Evolutionary conservation across 2,888 invertebrate species (phyloP).

Genomic region (Catocala nupta): DNA sequence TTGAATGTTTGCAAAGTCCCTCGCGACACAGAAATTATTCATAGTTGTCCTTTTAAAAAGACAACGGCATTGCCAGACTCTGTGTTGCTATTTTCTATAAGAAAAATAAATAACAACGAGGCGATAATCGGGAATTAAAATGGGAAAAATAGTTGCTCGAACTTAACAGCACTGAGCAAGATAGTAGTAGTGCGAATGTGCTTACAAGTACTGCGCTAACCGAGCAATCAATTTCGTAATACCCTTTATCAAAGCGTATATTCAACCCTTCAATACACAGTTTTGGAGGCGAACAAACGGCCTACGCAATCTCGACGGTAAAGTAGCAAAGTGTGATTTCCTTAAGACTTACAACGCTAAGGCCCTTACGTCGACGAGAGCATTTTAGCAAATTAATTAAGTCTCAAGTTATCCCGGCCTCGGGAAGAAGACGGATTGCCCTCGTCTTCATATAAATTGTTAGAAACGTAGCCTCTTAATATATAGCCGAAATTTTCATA

Average conservation of each 20-base stretch:
- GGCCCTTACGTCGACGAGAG: slow-evolving; percentile 36
- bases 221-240: too few relatives aligned
- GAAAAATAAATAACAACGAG: too few relatives aligned
- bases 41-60: too few relatives aligned
- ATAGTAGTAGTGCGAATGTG: too few relatives aligned
- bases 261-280: background rate
- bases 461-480: slow-evolving; percentile 40
- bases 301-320: slow-evolving; percentile 27
- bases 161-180: too few relatives aligned
- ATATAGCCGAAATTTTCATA: slow-evolving; percentile 29
- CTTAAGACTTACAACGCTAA: slow-evolving; percentile 46
- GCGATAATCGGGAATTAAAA: too few relatives aligned
- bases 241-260: background rate
- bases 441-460: slow-evolving; percentile 47
- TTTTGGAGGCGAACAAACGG: slow-evolving; percentile 14
- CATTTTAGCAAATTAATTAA: slow-evolving; percentile 64
- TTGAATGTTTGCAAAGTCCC: too few relatives aligned
- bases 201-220: too few relatives aligned
- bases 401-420: slow-evolving; percentile 55
- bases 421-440: slow-evolving; percentile 57
- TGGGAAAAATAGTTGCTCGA: too few relatives aligned
- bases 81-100: too few relatives aligned
- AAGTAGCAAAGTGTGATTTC: slow-evolving; percentile 44
- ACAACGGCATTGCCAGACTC: too few relatives aligned
- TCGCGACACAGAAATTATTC: too few relatives aligned